Evolutionary conservation across 2,113 vertebrate species (phyloP).

Genomic region (Barbus barbus): DNA sequence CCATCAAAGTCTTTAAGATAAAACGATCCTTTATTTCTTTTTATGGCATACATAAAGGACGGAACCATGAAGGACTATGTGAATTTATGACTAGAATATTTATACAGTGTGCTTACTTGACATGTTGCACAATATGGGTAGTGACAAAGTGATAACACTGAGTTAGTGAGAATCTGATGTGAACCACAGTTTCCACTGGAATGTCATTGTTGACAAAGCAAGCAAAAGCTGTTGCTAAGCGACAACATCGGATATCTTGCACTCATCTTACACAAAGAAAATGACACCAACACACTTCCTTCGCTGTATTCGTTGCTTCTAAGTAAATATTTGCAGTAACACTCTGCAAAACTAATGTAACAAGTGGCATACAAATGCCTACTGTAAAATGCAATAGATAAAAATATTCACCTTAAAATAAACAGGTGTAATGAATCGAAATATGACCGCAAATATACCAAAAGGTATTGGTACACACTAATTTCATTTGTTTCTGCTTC

Average conservation of each 20-base stretch:
- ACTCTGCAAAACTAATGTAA: background rate
- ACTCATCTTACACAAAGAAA: constrained; percentile 26
- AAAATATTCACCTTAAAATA: background rate
- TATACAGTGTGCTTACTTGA: constrained; percentile 32
- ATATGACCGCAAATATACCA: background rate
- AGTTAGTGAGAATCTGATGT: constrained; percentile 25
- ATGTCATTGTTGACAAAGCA: constrained; percentile 22
- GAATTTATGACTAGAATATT: constrained; percentile 47
- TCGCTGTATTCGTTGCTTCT: constrained; percentile 1
- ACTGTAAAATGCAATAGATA: background rate
- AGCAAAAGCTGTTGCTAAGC: constrained; percentile 40
- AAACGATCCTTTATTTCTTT: constrained; percentile 55
- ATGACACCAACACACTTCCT: constrained; percentile 21
- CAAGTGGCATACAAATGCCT: constrained; percentile 8
- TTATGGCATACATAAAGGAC: constrained; percentile 23
- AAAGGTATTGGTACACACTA: background rate
- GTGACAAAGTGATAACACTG: constrained; percentile 36
- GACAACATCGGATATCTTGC: background rate
- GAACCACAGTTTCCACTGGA: constrained; percentile 14
- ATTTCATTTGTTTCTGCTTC: too few species aligned
- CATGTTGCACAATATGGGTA: constrained; percentile 40
- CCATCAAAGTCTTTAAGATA: constrained; percentile 62
- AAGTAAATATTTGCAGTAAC: constrained; percentile 13
- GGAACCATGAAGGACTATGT: background rate
- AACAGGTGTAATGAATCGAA: background rate